A percentile compares a stretch with the other conserved stretches of the same genome.
Evolutionary conservation across 2,888 invertebrate species (phyloP).

Genomic region (Clitarchus hookeri): DNA sequence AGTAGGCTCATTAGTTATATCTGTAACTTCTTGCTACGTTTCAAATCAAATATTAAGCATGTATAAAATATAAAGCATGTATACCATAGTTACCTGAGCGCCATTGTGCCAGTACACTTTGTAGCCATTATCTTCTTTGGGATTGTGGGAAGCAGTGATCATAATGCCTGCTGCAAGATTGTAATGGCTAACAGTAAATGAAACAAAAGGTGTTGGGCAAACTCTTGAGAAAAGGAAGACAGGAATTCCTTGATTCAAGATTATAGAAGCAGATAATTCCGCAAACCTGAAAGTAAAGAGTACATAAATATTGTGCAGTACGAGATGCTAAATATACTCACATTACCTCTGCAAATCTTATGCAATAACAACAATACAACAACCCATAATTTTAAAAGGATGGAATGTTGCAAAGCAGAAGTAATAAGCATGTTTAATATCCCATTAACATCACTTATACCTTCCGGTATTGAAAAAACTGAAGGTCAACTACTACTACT

Average conservation of each 20-base stretch:
- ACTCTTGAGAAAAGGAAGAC: conserved; percentile 81
- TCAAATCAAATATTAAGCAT: neutral
- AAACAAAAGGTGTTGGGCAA: conserved; percentile 92
- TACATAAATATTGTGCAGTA: too few relatives aligned
- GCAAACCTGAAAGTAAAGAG: conserved; percentile 71
- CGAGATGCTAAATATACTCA: too few relatives aligned
- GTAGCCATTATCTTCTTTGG: conserved; percentile 94
- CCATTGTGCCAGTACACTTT: conserved; percentile 97
- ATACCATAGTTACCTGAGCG: conserved; percentile 65
- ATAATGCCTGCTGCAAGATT: conserved; percentile 85
- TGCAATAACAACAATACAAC: too few relatives aligned
- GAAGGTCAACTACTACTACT: too few relatives aligned
- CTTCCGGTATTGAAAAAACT: too few relatives aligned
- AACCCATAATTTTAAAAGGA: too few relatives aligned
- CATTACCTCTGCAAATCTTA: too few relatives aligned
- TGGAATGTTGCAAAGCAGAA: too few relatives aligned
- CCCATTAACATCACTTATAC: too few relatives aligned
- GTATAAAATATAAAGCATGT: neutral
- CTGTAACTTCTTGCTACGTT: too few relatives aligned
- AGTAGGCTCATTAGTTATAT: too few relatives aligned
- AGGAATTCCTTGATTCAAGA: conserved; percentile 72
- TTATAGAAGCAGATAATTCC: conserved; percentile 82
- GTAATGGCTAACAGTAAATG: conserved; percentile 77
- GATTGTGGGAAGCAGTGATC: conserved; percentile 96
- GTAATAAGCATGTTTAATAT: too few relatives aligned